Conservation (phyloP, 2,888 invertebrate species). For the Pristionchus exspectatus region DNA sequence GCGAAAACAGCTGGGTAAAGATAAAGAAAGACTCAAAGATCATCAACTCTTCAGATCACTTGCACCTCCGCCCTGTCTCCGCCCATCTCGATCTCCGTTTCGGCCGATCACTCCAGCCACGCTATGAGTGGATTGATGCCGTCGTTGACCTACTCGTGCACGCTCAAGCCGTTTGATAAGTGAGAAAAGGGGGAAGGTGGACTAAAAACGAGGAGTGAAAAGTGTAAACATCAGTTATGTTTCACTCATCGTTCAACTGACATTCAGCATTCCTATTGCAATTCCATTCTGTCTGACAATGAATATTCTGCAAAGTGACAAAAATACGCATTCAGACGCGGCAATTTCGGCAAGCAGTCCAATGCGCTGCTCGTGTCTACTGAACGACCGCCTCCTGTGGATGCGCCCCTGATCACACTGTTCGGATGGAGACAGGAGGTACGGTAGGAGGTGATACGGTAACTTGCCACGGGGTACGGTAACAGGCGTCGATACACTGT, state of each 20-base stretch:
- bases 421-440: slow-evolving; percentile 43
- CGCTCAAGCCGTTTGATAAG: slow-evolving; percentile 47
- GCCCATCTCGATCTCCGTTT: slow-evolving; percentile 30
- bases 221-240: neutral
- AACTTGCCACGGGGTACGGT: too few relatives aligned
- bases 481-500: too few relatives aligned
- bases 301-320: too few relatives aligned
- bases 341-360: slow-evolving; percentile 32
- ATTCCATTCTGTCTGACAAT: too few relatives aligned
- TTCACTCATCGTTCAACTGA: neutral
- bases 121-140: slow-evolving; percentile 20
- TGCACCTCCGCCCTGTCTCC: slow-evolving; percentile 6
- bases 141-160: slow-evolving; percentile 36
- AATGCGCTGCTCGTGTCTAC: slow-evolving; percentile 30
- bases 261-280: too few relatives aligned
- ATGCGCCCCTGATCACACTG: slow-evolving; percentile 11
- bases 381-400: slow-evolving; percentile 29
- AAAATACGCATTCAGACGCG: neutral
- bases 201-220: neutral
- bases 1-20: neutral
- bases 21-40: neutral
- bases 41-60: neutral
- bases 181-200: too few relatives aligned
- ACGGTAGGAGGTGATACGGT: too few relatives aligned
- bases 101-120: neutral